phyloP scores from a whole-genome alignment of 2,888 invertebrate species.

The Auanema sp. region DNA sequence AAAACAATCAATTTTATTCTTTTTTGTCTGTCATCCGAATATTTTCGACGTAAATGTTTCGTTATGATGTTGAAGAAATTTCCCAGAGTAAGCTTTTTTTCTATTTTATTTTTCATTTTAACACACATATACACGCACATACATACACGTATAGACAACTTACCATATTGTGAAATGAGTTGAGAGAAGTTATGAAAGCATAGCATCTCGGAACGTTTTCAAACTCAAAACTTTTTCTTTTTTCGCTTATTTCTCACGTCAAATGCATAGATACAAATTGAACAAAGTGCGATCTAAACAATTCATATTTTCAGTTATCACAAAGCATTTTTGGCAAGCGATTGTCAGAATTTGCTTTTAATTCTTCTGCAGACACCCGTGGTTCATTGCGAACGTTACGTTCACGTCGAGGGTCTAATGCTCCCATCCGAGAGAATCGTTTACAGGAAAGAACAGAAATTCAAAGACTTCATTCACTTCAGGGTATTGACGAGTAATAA shows the following conservation, averaged over 20 bases:
- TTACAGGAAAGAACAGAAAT: not conserved
- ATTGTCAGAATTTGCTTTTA: constrained; percentile 27
- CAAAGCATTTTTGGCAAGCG: constrained; percentile 41
- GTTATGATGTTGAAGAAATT: constrained; percentile 53
- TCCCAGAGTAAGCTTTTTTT: constrained; percentile 41
- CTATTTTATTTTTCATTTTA: not conserved
- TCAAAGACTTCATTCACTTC: constrained; percentile 2
- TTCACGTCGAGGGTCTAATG: constrained; percentile 28
- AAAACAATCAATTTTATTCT: constrained; percentile 61
- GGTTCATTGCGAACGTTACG: constrained; percentile 37
- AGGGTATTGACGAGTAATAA: not conserved
- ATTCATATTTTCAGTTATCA: constrained; percentile 34
- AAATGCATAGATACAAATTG: too few species aligned
- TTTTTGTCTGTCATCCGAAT: constrained; percentile 60
- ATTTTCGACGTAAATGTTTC: constrained; percentile 57
- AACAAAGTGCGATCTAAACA: too few species aligned
- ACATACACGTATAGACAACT: not conserved
- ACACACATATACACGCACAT: not conserved
- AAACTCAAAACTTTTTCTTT: too few species aligned
- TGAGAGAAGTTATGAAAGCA: too few species aligned
- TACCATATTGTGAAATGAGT: too few species aligned
- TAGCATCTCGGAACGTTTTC: too few species aligned
- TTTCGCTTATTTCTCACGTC: too few species aligned
- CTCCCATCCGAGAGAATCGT: not conserved
- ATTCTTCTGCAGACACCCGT: constrained; percentile 26